Percentiles rank a stretch among this genome's conserved stretches.
phyloP scores from a whole-genome alignment of 2,113 vertebrate species.

The Rhombomys opimus region DNA sequence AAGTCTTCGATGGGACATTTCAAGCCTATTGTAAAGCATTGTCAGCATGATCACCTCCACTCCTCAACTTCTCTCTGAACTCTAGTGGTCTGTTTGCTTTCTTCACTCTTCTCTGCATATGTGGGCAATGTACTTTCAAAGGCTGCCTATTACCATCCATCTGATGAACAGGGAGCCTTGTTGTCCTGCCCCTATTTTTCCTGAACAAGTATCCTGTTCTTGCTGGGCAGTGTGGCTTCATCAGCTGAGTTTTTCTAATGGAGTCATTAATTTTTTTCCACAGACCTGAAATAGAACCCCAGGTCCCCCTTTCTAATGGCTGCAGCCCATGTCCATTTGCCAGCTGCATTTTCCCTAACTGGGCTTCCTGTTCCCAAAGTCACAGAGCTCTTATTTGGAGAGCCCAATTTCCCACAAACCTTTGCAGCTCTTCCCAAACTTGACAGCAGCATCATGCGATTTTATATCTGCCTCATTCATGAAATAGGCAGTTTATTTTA shows the following conservation, averaged over 20 bases:
- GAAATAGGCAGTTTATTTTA: neutral
- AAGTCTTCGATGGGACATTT: neutral
- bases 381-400: fast-evolving
- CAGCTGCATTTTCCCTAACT: no score
- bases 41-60: fast-evolving
- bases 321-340: neutral
- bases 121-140: neutral
- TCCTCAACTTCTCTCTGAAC: neutral
- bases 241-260: no score
- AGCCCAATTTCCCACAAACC: neutral
- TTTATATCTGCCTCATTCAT: neutral
- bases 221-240: neutral
- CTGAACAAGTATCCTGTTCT: neutral
- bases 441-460: neutral
- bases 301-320: neutral
- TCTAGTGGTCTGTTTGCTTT: fast-evolving
- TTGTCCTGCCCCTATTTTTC: fast-evolving
- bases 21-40: no score
- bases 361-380: neutral
- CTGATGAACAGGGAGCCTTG: neutral
- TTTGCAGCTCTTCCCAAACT: neutral
- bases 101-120: neutral
- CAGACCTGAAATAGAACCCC: neutral
- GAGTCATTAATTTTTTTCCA: neutral
- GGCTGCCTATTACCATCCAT: no score